Evolutionary conservation across 2,113 vertebrate genomes (phyloP).

Genomic region (Tamias sibiricus): DNA sequence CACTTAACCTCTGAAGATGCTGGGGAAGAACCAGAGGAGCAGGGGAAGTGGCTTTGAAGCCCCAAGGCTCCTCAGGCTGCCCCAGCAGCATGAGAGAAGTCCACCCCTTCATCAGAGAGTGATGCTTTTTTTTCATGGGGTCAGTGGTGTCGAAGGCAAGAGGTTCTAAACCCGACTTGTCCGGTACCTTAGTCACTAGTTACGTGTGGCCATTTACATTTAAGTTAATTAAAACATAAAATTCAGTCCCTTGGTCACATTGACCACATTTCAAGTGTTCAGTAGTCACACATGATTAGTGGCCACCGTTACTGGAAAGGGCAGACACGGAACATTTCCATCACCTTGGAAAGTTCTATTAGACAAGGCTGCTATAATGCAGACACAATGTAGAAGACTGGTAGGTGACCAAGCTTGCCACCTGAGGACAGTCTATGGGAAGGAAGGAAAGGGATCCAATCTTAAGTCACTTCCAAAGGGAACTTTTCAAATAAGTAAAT

Average conservation of each 20-base stretch:
- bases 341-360: not conserved
- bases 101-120: not conserved
- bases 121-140: not conserved
- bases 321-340: not conserved
- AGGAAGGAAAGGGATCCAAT: not conserved
- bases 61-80: not conserved
- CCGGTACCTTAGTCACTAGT: not conserved
- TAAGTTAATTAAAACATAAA: not conserved
- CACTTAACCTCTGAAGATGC: not conserved
- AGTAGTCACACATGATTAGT: no score
- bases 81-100: not conserved
- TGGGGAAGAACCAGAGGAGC: not conserved
- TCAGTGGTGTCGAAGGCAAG: not conserved
- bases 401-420: not conserved
- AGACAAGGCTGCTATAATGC: not conserved
- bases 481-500: not conserved
- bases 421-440: not conserved
- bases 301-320: not conserved
- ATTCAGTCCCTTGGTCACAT: not conserved
- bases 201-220: not conserved
- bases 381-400: not conserved
- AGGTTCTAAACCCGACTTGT: not conserved
- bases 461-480: not conserved
- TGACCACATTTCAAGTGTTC: not conserved
- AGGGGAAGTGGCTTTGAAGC: not conserved